Evolutionary conservation across 2,888 invertebrate species (phyloP).

Genomic region (Spisula subtruncata): DNA sequence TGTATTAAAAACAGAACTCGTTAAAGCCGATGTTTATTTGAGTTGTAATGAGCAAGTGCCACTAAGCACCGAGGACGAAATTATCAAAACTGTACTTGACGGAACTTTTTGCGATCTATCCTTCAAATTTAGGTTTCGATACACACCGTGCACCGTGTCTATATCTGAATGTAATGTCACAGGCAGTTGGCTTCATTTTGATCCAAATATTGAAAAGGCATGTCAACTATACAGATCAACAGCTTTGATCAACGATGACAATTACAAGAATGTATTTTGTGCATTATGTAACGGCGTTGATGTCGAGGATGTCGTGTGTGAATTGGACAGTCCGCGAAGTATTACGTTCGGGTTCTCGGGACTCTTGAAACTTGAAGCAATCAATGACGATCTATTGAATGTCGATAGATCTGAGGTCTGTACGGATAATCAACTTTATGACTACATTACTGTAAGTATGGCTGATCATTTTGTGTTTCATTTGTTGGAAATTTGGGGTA

Average conservation of each 20-base stretch:
- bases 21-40: background rate
- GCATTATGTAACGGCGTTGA: slow-evolving; percentile 36
- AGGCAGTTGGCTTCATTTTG: slow-evolving; percentile 23
- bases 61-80: background rate
- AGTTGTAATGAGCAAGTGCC: background rate
- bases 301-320: background rate
- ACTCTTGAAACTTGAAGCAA: slow-evolving; percentile 28
- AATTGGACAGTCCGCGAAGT: background rate
- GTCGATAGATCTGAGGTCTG: background rate
- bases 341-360: slow-evolving; percentile 27
- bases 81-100: background rate
- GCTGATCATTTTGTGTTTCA: too few species aligned
- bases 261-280: slow-evolving; percentile 34
- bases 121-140: background rate
- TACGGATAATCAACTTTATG: background rate
- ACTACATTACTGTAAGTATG: slow-evolving; percentile 3
- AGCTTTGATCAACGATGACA: background rate
- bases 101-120: slow-evolving; percentile 7
- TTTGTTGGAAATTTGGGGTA: too few species aligned
- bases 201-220: background rate
- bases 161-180: slow-evolving; percentile 37
- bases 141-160: too few species aligned
- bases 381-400: background rate
- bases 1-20: background rate
- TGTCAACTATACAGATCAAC: background rate